These are phyloP conservation scores for Felis catus DNA, from an alignment of 2,113 vertebrate genomes.

Conservation along the genomic window F.catus_Fca126_mat1.0 CM031417.1:130168501-130169000, in stretches of 20 bases:
- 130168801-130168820: background rate
- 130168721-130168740: background rate
- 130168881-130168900: background rate
- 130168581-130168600: background rate
- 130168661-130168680: background rate
- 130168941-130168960: constrained; percentile 48
- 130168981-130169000: background rate
- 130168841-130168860: background rate
- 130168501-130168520: background rate
- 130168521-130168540: background rate
- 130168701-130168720: background rate
- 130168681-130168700: background rate
- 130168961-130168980: constrained; percentile 52
- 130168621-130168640: background rate
- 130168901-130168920: constrained; percentile 37
- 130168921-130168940: background rate
- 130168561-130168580: background rate
- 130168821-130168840: background rate
- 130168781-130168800: background rate
- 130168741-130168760: too few species aligned
- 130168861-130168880: background rate
- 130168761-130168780: background rate
- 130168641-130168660: background rate
- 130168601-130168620: background rate
- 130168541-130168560: background rate